A percentile compares a stretch with the other conserved stretches of the same genome.
These are phyloP conservation scores for Discoglossus pictus DNA, from an alignment of 2,797 vertebrate species.

Conservation along the genomic window DNA sequence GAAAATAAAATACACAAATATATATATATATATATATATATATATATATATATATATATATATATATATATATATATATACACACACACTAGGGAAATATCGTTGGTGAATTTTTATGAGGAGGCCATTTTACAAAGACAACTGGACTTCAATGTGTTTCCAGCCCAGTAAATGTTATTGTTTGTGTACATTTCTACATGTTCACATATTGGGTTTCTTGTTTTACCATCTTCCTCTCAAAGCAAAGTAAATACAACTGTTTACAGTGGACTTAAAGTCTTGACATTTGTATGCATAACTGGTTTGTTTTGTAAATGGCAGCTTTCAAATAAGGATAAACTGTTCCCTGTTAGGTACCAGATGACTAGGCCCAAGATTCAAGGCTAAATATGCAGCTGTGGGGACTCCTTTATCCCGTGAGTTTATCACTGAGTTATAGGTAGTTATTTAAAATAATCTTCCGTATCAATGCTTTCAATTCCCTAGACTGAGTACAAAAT, in stretches of 20 bases:
- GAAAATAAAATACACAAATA: too few species aligned
- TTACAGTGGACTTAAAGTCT: constrained; percentile 32
- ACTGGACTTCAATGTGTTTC: not conserved
- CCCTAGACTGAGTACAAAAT: too few species aligned
- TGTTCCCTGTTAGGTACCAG: constrained; percentile 26
- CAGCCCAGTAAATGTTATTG: not conserved
- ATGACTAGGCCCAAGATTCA: constrained; percentile 14
- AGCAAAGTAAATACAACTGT: constrained; percentile 30
- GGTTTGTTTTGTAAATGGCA: constrained; percentile 33
- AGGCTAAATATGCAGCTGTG: not conserved
- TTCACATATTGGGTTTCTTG: constrained; percentile 18
- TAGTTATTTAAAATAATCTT: too few species aligned
- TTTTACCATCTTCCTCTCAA: constrained; percentile 14
- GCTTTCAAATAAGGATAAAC: constrained; percentile 37
- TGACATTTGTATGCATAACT: constrained; percentile 27
- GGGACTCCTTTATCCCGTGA: not conserved
- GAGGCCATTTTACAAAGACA: constrained; percentile 9
- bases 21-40: too few species aligned
- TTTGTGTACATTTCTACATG: constrained; percentile 22
- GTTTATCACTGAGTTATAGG: not conserved
- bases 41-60: too few species aligned
- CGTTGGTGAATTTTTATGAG: not conserved
- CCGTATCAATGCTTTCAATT: too few species aligned
- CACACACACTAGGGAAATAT: not conserved
- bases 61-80: too few species aligned